Percentiles rank a stretch among this genome's conserved stretches.
Conservation (phyloP, 2,113 vertebrate species). For the Stegastes partitus region DNA sequence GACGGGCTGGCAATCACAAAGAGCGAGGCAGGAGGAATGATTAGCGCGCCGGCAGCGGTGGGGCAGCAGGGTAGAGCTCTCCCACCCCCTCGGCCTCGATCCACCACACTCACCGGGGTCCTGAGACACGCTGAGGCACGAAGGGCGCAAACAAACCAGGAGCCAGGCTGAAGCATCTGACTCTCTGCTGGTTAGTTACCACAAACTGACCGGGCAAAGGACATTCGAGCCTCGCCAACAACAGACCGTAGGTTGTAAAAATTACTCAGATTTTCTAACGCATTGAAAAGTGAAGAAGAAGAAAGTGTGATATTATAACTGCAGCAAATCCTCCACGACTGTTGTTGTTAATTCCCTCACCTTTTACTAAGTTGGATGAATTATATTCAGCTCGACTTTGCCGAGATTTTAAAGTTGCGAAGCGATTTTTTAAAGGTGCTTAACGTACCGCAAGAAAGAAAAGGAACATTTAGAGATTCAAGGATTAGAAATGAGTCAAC, state of each 20-base stretch:
- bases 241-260: not conserved
- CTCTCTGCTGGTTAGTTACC: too few species aligned
- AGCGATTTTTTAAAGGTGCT: too few species aligned
- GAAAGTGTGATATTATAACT: not conserved
- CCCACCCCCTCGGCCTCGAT: not conserved
- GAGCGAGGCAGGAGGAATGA: conserved; percentile 72
- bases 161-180: too few species aligned
- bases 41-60: conserved; percentile 66
- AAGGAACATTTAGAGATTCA: too few species aligned
- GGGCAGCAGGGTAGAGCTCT: conserved; percentile 31
- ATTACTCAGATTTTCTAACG: not conserved
- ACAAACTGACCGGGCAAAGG: too few species aligned
- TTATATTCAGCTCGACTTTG: too few species aligned
- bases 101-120: not conserved
- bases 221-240: too few species aligned
- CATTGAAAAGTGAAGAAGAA: not conserved
- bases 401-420: too few species aligned
- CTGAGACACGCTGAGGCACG: not conserved
- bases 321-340: not conserved
- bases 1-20: conserved; percentile 70
- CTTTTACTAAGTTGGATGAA: too few species aligned
- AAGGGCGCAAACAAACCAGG: too few species aligned
- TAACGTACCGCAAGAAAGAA: too few species aligned
- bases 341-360: not conserved
- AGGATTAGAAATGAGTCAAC: too few species aligned